These are phyloP conservation scores for Lordiphosa collinella DNA, from an alignment of 1,140 invertebrate genomes.

Conservation along the genomic window DNA sequence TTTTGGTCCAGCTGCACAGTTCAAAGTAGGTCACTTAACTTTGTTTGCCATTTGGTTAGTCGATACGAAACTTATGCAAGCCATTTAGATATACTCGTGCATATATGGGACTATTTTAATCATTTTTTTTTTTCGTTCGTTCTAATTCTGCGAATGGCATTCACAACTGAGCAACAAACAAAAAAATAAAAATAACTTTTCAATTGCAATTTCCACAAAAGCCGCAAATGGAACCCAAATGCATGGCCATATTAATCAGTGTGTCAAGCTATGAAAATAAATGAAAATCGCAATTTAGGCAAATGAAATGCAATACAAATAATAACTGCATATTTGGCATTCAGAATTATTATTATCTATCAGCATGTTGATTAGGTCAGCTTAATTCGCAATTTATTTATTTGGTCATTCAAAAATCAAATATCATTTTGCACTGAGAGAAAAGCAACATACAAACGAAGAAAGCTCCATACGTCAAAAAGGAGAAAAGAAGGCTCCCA, in stretches of 20 bases:
- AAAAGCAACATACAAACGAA: no score
- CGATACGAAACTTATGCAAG: conserved; percentile 44
- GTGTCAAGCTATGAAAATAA: no score
- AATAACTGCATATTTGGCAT: conserved; percentile 23
- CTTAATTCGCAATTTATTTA: no score
- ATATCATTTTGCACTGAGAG: no score
- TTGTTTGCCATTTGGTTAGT: conserved; percentile 43
- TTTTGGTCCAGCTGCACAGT: conserved; percentile 14
- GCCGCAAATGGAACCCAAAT: conserved; percentile 20
- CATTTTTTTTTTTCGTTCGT: conserved; percentile 51
- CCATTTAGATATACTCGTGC: background rate
- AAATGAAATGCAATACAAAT: conserved; percentile 36
- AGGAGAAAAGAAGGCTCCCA: no score
- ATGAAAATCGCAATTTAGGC: conserved; percentile 29
- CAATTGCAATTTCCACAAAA: conserved; percentile 53
- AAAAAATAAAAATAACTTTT: conserved; percentile 40
- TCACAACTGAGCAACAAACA: no score
- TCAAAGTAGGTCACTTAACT: conserved; percentile 57
- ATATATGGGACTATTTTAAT: conserved; percentile 33
- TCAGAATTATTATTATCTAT: conserved; percentile 39
- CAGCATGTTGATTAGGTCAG: conserved; percentile 23
- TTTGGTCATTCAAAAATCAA: no score
- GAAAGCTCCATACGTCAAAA: no score
- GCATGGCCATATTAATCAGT: conserved; percentile 28
- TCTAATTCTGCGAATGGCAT: conserved; percentile 21